A percentile compares a stretch with the other conserved stretches of the same genome.
These are phyloP conservation scores for Hanleya hanleyi DNA, from an alignment of 2,888 invertebrate species.

Conservation along the genomic window DNA sequence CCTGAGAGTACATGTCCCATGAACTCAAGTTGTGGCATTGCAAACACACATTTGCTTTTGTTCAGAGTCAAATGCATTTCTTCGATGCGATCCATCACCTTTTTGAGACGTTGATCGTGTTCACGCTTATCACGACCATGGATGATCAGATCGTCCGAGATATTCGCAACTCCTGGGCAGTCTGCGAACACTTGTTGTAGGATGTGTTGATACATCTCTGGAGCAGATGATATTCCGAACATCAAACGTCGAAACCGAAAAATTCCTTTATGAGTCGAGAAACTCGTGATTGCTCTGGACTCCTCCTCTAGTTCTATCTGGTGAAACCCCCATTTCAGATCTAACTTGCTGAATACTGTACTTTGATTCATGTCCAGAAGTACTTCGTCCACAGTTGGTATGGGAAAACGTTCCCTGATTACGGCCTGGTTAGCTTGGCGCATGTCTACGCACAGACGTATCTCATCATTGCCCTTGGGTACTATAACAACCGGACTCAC, in stretches of 20 bases:
- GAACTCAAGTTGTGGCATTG: conserved; percentile 21
- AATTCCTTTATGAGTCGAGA: conserved; percentile 42
- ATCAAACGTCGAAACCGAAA: conserved; percentile 42
- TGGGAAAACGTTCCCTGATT: conserved; percentile 28
- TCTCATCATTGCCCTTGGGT: conserved; percentile 24
- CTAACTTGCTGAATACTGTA: conserved; percentile 45
- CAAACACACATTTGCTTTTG: conserved; percentile 20
- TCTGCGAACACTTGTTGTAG: conserved; percentile 28
- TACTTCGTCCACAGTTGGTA: conserved; percentile 40
- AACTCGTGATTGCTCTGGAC: conserved; percentile 48
- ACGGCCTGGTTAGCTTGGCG: conserved; percentile 32
- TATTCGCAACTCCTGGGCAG: conserved; percentile 29
- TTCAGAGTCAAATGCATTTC: conserved; percentile 22
- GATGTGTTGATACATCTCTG: conserved; percentile 42
- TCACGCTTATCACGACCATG: conserved; percentile 30
- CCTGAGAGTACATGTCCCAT: conserved; percentile 14
- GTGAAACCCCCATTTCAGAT: conserved; percentile 47
- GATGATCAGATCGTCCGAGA: conserved; percentile 42
- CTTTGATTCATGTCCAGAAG: conserved; percentile 28
- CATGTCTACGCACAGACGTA: conserved; percentile 36
- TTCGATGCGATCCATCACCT: conserved; percentile 8
- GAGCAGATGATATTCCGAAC: conserved; percentile 43
- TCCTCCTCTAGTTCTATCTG: conserved; percentile 42
- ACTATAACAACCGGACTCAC: too few relatives aligned
- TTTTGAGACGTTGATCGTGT: conserved; percentile 30